Evolutionary conservation across 1,140 invertebrate genomes (phyloP), one percentile per base, ranked within the genome.

Genomic region (Sycophila sp.): DNA sequence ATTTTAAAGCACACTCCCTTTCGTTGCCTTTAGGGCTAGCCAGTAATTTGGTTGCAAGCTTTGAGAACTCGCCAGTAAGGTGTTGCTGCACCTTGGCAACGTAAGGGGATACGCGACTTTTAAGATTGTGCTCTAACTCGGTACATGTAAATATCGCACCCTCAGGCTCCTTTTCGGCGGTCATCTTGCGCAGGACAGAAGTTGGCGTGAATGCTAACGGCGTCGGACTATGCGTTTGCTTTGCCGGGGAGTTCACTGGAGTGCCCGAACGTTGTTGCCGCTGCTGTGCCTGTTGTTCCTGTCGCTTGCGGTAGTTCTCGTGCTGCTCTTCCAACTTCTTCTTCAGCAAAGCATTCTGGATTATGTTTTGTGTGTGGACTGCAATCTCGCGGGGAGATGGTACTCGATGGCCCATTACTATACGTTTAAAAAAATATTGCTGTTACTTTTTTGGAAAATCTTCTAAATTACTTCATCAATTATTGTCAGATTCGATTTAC

Each of bases 181-280:
- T 96, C 94, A 97, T 96, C 86, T 97, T 98, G 32, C 95, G 89
- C 77, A 98, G 89, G 36, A 96, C 92, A 47, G 95, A 96, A 8
- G 95, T 97, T 49, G 95, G 95, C 3, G 94, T 96, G 83, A 97
- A 97, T 4, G 94, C 92, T 65, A 94, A 86, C 6, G 91, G 91
- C 36, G 92, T 91, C 8, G 91, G 89, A 42, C 83, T 85, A 72
- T 82, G 72, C 4, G 81, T 82, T 65, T 85, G 84, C 73, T 86
- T 86, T 8, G 79, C 79, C 49, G 85, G 80, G 5, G 81, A 81
- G 36, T 80, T 84, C 15, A 87, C 76, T 36, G 86, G 85, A 10
- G 45, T 80, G 42, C 81, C 79, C 8, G 83, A 81, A 30, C 77
- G 74, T 49, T 85, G 81, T 58, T 80, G 78, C 58, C 86, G 81